Percentiles rank a stretch among this genome's conserved stretches.
These are phyloP conservation scores for Plumapathes pennacea DNA, from an alignment of 92 coral and sea anemone genomes.

Conservation along the genomic window DNA sequence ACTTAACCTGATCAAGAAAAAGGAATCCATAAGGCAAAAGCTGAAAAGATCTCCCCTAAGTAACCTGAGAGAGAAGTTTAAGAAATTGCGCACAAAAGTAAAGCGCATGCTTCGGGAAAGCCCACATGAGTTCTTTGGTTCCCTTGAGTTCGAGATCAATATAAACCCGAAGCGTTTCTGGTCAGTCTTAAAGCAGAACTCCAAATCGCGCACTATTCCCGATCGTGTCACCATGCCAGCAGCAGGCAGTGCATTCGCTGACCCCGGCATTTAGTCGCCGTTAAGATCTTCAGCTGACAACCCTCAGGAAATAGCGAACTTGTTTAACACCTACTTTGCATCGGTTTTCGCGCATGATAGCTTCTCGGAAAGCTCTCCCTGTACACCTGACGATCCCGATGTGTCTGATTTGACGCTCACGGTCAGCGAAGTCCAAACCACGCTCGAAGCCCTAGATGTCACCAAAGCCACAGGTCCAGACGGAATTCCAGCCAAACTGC, in stretches of 20 bases:
- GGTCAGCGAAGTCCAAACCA: slow-evolving; percentile 22
- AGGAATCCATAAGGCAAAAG: slow-evolving; percentile 46
- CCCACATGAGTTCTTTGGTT: slow-evolving; percentile 25
- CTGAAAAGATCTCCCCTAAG: slow-evolving; percentile 24
- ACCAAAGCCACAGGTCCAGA: slow-evolving; percentile 54
- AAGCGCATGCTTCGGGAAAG: slow-evolving; percentile 37
- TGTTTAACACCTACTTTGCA: slow-evolving; percentile 5
- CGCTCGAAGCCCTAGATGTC: slow-evolving; percentile 14
- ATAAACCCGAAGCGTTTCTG: slow-evolving; percentile 60
- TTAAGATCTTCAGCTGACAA: neutral
- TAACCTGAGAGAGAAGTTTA: slow-evolving; percentile 1
- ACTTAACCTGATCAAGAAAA: slow-evolving; percentile 49
- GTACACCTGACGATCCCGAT: slow-evolving; percentile 13
- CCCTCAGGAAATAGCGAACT: neutral
- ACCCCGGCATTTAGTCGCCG: no score
- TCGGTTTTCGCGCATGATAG: slow-evolving; percentile 16
- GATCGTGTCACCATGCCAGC: slow-evolving; percentile 38
- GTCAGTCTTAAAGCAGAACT: slow-evolving; percentile 52
- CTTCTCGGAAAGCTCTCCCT: neutral
- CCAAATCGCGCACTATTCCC: slow-evolving; percentile 47
- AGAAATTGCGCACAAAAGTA: slow-evolving; percentile 10
- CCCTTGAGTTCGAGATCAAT: slow-evolving; percentile 18
- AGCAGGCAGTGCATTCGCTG: slow-evolving; percentile 1
- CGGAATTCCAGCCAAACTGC: slow-evolving; percentile 32
- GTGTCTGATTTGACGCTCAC: slow-evolving; percentile 30